Evolutionary conservation across 1,140 invertebrate species (phyloP).

Genomic region (Sarcophaga peregrina): DNA sequence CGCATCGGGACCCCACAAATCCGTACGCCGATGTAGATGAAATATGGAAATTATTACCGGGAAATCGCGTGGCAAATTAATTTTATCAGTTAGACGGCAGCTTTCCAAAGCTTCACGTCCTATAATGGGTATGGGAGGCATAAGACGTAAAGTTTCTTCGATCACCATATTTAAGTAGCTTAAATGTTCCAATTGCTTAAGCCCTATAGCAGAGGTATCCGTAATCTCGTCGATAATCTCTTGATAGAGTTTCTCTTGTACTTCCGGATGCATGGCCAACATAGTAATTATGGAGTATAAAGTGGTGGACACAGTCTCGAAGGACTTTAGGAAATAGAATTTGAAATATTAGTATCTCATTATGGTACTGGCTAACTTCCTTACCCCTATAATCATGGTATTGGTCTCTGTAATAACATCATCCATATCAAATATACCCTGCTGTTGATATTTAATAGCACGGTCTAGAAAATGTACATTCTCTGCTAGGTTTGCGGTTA

Average conservation of each 20-base stretch:
- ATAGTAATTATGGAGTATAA: slow-evolving; percentile 43
- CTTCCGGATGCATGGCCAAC: slow-evolving; percentile 49
- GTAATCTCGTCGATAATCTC: slow-evolving; percentile 43
- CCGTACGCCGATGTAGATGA: slow-evolving; percentile 54
- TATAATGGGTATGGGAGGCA: slow-evolving; percentile 48
- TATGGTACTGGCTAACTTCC: no score
- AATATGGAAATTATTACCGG: slow-evolving; percentile 46
- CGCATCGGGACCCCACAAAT: slow-evolving; percentile 67
- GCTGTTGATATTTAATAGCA: slow-evolving; percentile 29
- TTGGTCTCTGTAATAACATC: slow-evolving; percentile 42
- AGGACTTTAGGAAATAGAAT: slow-evolving; percentile 37
- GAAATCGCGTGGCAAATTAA: slow-evolving; percentile 44
- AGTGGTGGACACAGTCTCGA: slow-evolving; percentile 44
- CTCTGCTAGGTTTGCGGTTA: neutral
- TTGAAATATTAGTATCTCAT: no score
- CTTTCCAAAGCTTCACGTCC: slow-evolving; percentile 41
- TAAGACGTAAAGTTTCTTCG: slow-evolving; percentile 47
- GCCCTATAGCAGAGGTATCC: slow-evolving; percentile 15
- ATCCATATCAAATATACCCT: slow-evolving; percentile 32
- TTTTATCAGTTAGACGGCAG: slow-evolving; percentile 7
- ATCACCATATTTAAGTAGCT: slow-evolving; percentile 48
- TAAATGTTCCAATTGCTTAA: slow-evolving; percentile 44
- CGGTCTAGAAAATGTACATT: slow-evolving; percentile 27
- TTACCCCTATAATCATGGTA: slow-evolving; percentile 41
- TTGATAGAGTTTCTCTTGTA: slow-evolving; percentile 47